A percentile compares a stretch with the other conserved stretches of the same genome.
Conservation (phyloP, 2,113 vertebrate genomes). For the Leuciscus idus region DNA sequence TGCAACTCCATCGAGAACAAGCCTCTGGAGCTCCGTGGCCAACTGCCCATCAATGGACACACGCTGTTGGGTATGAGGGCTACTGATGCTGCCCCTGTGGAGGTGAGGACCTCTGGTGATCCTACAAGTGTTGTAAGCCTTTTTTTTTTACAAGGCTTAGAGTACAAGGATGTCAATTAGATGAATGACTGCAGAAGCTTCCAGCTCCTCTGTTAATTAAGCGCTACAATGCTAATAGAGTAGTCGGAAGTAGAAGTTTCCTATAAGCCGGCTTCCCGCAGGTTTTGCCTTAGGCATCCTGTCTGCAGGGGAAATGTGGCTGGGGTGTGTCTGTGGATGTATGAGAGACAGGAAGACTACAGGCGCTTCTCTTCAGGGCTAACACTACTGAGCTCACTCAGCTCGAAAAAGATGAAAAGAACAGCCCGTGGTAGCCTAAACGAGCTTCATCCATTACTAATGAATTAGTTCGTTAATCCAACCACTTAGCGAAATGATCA, state of each 20-base stretch:
- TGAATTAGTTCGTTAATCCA: slow-evolving; percentile 60
- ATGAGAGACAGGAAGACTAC: slow-evolving; percentile 36
- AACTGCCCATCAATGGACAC: slow-evolving; percentile 76
- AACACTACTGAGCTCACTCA: slow-evolving; percentile 42
- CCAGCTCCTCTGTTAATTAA: slow-evolving; percentile 30
- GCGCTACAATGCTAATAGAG: slow-evolving; percentile 30
- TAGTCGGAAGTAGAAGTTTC: slow-evolving; percentile 44
- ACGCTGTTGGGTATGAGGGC: slow-evolving; percentile 83
- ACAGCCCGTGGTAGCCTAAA: slow-evolving; percentile 29
- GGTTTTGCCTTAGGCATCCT: slow-evolving; percentile 39
- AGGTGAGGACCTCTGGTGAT: slow-evolving; percentile 72
- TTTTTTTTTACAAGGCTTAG: not conserved
- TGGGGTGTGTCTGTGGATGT: slow-evolving; percentile 6
- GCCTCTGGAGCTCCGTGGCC: slow-evolving; percentile 75
- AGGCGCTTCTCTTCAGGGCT: slow-evolving; percentile 47
- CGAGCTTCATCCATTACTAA: slow-evolving; percentile 52
- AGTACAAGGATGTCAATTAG: not conserved
- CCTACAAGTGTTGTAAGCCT: not conserved
- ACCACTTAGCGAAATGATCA: slow-evolving; percentile 61
- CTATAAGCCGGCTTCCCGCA: slow-evolving; percentile 36
- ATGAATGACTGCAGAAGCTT: slow-evolving; percentile 18
- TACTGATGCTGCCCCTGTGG: slow-evolving; percentile 75
- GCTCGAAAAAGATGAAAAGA: slow-evolving; percentile 41
- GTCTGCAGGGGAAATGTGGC: slow-evolving; percentile 8
- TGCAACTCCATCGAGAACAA: slow-evolving; percentile 86